Evolutionary conservation across 1,140 invertebrate species (phyloP).

Genomic region (Caenorhabditis inopinata): DNA sequence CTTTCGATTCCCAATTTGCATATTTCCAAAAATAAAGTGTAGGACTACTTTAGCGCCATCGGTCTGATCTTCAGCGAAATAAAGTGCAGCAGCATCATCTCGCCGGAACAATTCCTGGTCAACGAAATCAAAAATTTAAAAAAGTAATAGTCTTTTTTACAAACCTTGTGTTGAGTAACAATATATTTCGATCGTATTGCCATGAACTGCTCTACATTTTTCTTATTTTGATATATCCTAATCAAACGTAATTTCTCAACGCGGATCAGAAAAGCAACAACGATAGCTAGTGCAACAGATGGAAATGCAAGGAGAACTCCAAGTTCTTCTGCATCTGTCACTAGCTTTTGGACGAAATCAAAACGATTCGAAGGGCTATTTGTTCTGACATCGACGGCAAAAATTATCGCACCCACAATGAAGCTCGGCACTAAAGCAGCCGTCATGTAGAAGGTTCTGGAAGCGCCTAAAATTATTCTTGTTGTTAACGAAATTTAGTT

Average conservation of each 20-base stretch:
- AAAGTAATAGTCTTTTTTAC: too few relatives aligned
- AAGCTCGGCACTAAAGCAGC: not conserved
- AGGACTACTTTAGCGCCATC: not conserved
- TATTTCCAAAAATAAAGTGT: conserved; percentile 29
- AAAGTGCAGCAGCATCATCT: not conserved
- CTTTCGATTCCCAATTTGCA: conserved; percentile 35
- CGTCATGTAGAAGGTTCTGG: not conserved
- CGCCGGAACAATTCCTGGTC: not conserved
- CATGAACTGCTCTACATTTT: not conserved
- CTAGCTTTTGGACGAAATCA: not conserved
- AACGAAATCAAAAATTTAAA: not conserved
- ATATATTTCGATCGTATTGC: conserved; percentile 7
- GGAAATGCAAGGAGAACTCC: conserved; percentile 12
- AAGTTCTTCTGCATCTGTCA: conserved; percentile 17
- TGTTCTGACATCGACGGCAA: not conserved
- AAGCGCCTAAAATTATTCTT: not conserved
- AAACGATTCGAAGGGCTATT: not conserved
- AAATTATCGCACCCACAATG: not conserved
- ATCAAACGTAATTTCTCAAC: conserved; percentile 20
- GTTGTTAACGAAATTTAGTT: too few relatives aligned
- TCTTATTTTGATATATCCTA: conserved; percentile 35
- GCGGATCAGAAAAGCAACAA: not conserved
- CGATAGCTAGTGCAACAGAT: not conserved
- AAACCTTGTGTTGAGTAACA: conserved; percentile 5
- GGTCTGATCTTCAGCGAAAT: conserved; percentile 5